A percentile compares a stretch with the other conserved stretches of the same genome.
Conservation (phyloP, 2,888 invertebrate genomes). For the Agrenia bidenticulata region DNA sequence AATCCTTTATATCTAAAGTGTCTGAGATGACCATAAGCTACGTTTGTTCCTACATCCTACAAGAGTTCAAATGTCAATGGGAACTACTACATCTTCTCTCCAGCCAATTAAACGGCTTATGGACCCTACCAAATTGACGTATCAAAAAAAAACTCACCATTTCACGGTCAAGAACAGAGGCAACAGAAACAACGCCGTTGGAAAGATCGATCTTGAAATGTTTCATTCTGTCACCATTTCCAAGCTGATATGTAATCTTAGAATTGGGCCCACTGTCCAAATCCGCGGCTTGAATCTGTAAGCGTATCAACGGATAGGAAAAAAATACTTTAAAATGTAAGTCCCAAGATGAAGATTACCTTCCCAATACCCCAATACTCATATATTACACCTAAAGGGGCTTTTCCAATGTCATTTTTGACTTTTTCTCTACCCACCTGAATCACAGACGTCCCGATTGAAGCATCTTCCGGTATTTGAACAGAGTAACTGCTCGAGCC, state of each 20-base stretch:
- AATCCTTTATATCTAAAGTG: no score
- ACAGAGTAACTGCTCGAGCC: conserved; percentile 67
- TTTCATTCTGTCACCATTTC: conserved; percentile 71
- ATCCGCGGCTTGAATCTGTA: conserved; percentile 74
- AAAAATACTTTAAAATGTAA: background rate
- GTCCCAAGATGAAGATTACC: background rate
- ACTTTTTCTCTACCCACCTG: conserved; percentile 62
- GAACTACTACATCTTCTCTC: no score
- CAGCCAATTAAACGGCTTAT: no score
- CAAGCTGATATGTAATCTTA: conserved; percentile 73
- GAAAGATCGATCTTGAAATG: conserved; percentile 77
- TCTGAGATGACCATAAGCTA: no score
- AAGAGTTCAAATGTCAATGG: no score
- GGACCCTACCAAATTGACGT: no score
- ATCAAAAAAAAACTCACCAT: conserved; percentile 58
- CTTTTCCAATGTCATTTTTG: background rate
- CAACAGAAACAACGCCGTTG: conserved; percentile 75
- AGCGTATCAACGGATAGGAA: conserved; percentile 41
- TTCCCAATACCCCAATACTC: conserved; percentile 1
- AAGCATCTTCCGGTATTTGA: conserved; percentile 75
- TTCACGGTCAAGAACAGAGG: conserved; percentile 79
- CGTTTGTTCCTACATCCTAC: no score
- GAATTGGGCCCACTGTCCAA: conserved; percentile 81
- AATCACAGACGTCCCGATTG: conserved; percentile 69
- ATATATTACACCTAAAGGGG: background rate